Percentiles rank a stretch among this genome's conserved stretches.
Conservation (phyloP, 2,797 vertebrate species). For the Lindbergichthys nudifrons region DNA sequence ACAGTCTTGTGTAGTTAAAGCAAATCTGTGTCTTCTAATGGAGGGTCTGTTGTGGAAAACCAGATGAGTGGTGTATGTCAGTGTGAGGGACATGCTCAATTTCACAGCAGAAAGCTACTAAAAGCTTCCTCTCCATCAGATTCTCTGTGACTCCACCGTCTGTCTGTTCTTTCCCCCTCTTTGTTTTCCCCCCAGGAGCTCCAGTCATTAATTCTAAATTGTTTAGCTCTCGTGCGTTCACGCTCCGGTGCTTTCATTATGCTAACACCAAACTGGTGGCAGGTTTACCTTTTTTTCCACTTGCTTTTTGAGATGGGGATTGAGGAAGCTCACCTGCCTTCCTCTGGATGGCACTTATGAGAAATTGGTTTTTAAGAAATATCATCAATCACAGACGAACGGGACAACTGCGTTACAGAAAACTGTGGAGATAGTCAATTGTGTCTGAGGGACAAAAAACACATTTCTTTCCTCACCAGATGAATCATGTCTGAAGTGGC, state of each 20-base stretch:
- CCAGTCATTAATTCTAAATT: constrained; percentile 68
- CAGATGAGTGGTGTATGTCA: constrained; percentile 47
- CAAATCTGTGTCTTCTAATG: constrained; percentile 57
- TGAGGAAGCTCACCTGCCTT: constrained; percentile 70
- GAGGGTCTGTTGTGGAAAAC: constrained; percentile 37
- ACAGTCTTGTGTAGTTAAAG: constrained; percentile 38
- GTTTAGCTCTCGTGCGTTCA: constrained; percentile 66
- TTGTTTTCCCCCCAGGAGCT: constrained; percentile 51
- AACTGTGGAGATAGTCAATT: constrained; percentile 55
- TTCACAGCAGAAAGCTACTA: constrained; percentile 67
- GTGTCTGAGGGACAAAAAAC: neutral
- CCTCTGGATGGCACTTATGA: constrained; percentile 61
- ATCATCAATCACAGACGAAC: constrained; percentile 79
- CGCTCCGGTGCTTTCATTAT: constrained; percentile 72
- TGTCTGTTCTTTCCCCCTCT: constrained; percentile 3
- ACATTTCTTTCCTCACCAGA: constrained; percentile 23
- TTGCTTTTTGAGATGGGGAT: constrained; percentile 55
- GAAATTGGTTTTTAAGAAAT: constrained; percentile 80
- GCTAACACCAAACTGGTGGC: constrained; percentile 62
- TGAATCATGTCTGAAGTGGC: constrained; percentile 27
- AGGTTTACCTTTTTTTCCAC: constrained; percentile 47
- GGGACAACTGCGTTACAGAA: constrained; percentile 44
- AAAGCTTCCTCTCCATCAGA: constrained; percentile 64
- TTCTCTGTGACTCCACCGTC: constrained; percentile 34
- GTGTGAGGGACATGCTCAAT: constrained; percentile 66